These are phyloP conservation scores for Hestina assimilis DNA, from an alignment of 1,140 invertebrate species.

Conservation along the genomic window DNA sequence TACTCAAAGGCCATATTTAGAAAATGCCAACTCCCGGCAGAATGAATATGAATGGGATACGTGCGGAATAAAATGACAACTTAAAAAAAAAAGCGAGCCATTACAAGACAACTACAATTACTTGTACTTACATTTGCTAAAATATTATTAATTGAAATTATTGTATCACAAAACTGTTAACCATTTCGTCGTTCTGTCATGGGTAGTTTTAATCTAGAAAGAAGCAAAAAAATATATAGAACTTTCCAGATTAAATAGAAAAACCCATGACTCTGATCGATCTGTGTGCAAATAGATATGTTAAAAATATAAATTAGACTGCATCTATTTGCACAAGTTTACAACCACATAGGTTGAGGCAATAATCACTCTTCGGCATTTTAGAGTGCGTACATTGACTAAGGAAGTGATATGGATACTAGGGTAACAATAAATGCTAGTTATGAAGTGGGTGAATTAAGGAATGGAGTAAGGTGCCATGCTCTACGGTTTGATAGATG, in stretches of 20 bases:
- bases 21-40: slow-evolving; percentile 71
- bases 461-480: slow-evolving; percentile 42
- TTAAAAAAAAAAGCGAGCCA: slow-evolving; percentile 72
- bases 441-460: slow-evolving; percentile 27
- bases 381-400: slow-evolving; percentile 61
- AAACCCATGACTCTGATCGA: slow-evolving; percentile 8
- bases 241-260: slow-evolving; percentile 46
- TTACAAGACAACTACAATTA: slow-evolving; percentile 71
- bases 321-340: slow-evolving; percentile 41
- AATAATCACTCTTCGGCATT: slow-evolving; percentile 74
- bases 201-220: slow-evolving; percentile 13
- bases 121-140: slow-evolving; percentile 54
- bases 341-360: slow-evolving; percentile 46
- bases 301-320: slow-evolving; percentile 2
- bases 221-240: slow-evolving; percentile 2
- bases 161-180: slow-evolving; percentile 27
- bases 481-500: slow-evolving; percentile 29
- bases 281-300: slow-evolving; percentile 35
- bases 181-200: slow-evolving; percentile 15
- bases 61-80: slow-evolving; percentile 78
- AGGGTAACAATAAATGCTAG: slow-evolving; percentile 52
- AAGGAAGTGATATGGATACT: slow-evolving; percentile 65
- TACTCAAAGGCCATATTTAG: slow-evolving; percentile 50
- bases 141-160: slow-evolving; percentile 21
- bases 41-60: slow-evolving; percentile 80